Evolutionary conservation across 30 jellyfish, hydroid and myxozoan species (phyloP), one percentile per base, ranked within the genome.

Genomic region (Aurelia aurita complex sp. Pacific): DNA sequence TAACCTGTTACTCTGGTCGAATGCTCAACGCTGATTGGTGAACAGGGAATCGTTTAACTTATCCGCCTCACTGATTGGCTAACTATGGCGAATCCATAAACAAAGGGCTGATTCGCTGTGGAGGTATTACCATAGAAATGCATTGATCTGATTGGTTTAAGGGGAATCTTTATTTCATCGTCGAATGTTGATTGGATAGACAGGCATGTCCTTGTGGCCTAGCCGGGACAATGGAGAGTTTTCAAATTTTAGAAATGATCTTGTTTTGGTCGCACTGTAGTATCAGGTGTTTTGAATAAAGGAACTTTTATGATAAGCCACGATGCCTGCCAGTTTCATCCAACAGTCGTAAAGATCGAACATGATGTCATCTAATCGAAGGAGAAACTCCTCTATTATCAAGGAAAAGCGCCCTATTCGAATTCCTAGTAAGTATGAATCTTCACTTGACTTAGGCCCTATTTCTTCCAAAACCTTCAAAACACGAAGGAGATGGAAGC

Each of bases 181-280:
- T 50, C 18, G 76, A 10, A 5, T 5, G 53, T 51, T 84, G 93
- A 84, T 84, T 84, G 93, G 93, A 77, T 51, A 54, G 38, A 64
- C 53, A 5, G 83, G 82, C 73, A 71, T 84, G 93, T 84, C 85
- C 93, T 84, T 84, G 93, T 84, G 93, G 93, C 87, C 82, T 73
- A 75, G 29, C 69, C 87, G 85, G 64, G 72, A 84, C 93, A 84
- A 84, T 73, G 93, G 80, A 65, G 88, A 84, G 82, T 84, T 82
- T 84, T 84, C 93, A 84, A 84, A 84, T 84, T 84, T 74, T 77
- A 84, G 93, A 84, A 84, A 84, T 84, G 93, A 84, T 84, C 93
- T 84, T 84, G 93, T 84, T 83, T 83, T 84, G 93, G 79, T 84
- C 82, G 83, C 87, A 79, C 61, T 84, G 82, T 73, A 64, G 78